Conservation (phyloP, 2,113 vertebrate genomes). For the Lipotes vexillifer region DNA sequence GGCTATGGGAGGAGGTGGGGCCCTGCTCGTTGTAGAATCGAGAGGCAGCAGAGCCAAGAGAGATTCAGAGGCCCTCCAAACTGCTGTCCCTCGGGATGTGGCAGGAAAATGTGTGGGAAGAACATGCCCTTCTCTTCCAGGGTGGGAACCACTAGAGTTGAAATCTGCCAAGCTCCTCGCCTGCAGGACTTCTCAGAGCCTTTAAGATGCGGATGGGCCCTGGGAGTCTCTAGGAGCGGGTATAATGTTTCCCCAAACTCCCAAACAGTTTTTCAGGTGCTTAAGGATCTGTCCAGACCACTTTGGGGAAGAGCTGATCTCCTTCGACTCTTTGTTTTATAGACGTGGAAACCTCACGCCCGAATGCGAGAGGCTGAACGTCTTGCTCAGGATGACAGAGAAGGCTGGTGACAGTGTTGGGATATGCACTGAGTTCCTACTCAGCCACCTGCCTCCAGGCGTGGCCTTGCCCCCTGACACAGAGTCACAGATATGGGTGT, state of each 20-base stretch:
- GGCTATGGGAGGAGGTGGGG: background rate
- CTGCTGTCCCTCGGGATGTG: fast-evolving
- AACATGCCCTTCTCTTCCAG: background rate
- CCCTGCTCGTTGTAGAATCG: fast-evolving
- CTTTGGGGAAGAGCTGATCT: background rate
- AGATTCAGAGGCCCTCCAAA: background rate
- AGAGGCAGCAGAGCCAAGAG: background rate
- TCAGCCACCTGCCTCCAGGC: background rate
- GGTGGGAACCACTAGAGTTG: background rate
- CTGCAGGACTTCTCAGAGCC: background rate
- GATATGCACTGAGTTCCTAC: background rate
- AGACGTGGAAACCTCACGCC: background rate
- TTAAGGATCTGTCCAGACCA: background rate
- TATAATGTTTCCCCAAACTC: background rate
- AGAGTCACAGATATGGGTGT: background rate
- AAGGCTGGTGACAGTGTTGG: background rate
- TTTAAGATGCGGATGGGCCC: background rate
- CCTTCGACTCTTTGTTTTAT: fast-evolving
- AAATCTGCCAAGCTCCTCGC: background rate
- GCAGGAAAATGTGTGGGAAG: background rate
- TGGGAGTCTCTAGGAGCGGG: background rate
- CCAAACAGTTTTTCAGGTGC: background rate
- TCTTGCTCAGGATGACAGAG: background rate
- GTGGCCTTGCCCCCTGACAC: background rate
- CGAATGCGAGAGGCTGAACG: background rate